Base-by-base conservation (phyloP, 2,888 invertebrate species). In the Plemyria rubiginata region DNA sequence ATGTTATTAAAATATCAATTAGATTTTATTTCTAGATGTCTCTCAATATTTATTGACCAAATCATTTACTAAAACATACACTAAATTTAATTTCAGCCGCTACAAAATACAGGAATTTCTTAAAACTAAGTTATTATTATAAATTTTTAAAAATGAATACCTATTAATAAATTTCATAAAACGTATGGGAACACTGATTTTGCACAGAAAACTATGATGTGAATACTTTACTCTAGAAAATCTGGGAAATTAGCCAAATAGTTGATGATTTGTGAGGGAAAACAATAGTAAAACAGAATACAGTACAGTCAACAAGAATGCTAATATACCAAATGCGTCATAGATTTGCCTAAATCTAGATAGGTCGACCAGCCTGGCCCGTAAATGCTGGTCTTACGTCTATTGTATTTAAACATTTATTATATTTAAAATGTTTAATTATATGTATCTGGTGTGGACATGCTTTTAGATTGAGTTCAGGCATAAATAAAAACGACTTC, bases 291-390 rank as follows among this genome's bases (percentile, higher is more conserved):
- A 48, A 12, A 28, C 46, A 15, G 43, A 15, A 16, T 16, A 11
- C 36, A 22, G 22, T n/a, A 32, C 5, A 45, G 45, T 5, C 13
- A 50, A 50, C 11, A 36, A 36, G 36, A 46, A 11, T 36, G 12
- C 38, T n/a, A 48, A 48, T 38, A 48, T 28, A 48, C n/a, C 5
- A 22, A n/a, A 55, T 55, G 46, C 38, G 46, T 55, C 54, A 55
- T 55, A 55, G 36, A 8, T 38, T n/a, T 48, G 11, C 46, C 8
- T 16, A 2, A 38, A 48, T 43, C 54, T 54, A 67, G 59, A 59
- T 51, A 36, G 6, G n/a, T 29, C n/a, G 29, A 49, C 4, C 13
- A 8, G 15, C 8, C 2, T n/a, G n/a, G n/a, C n/a, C n/a, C n/a
- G n/a, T n/a, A n/a, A n/a, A n/a, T n/a, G n/a, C n/a, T n/a, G n/a